Evolutionary conservation across 2,113 vertebrate species (phyloP), one percentile per base, ranked within the genome.

Genomic region (Sinocyclocheilus maitianheensis): DNA sequence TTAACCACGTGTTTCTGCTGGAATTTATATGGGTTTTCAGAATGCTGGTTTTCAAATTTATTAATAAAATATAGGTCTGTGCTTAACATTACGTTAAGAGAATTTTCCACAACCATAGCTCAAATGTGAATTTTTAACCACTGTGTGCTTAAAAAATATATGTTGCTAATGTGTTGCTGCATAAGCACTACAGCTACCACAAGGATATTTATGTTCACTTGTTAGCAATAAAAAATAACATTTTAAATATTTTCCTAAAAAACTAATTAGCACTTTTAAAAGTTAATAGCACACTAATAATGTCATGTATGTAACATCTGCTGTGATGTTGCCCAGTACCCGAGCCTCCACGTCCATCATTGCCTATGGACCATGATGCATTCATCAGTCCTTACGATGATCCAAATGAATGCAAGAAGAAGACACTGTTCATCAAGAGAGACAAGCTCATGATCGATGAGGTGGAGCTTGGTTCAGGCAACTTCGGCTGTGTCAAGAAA

Each of bases 401-500:
- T 69, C 98, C 97, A 0, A 97, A 98, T 79, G 97, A 99, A 7
- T 93, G 98, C 80, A 96, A 96, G 89, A 94, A 96, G 71, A 97
- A 96, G 93, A 97, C 94, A 65, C 95, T 99, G 5, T 97, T 96
- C 94, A 95, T 99, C 71, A 94, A 96, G 88, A 95, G 97, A 10
- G 94, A 93, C 0, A 94, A 96, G 80, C 94, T 99, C 87, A 92
- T 99, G 67, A 95, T 99, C 0, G 97, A 97, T 0, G 98, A 99
- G 88, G 94, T 98, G 71, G 98, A 99, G 88, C 95, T 99, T 1
- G 98, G 98, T 10, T 96, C 96, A 0, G 98, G 98, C 72, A 99
- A 99, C 94, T 99, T 99, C 0, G 98, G 98, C 90, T 96, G 94
- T 0, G 98, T 99, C 88, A 97, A 95, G 93, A 99, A 98, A 92